Evolutionary conservation across 2,113 vertebrate genomes (phyloP), one percentile per base, ranked within the genome.

Genomic region (Craseonycteris thonglongyai): DNA sequence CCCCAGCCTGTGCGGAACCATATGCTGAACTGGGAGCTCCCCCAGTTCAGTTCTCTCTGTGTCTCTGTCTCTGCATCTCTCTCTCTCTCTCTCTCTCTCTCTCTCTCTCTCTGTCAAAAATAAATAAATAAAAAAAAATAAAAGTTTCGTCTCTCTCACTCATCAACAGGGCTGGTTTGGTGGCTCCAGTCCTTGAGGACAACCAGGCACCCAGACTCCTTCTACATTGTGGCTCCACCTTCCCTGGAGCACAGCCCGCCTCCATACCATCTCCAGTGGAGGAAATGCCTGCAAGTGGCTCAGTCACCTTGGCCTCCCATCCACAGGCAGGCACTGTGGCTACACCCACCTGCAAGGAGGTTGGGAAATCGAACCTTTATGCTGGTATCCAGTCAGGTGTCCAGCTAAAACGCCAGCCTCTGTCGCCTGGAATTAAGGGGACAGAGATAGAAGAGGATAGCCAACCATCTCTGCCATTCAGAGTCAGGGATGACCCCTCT

Each of bases 261-360:
- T n/a, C 30, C 33, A 0, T 2, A 3, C 16, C 24, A 5, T 7
- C 40, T 6, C 6, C 1, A 1, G 33, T 15, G 3, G 13, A 16
- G 78, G 58, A 84, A 30, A 3, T 11, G 8, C 42, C 33, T 42
- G 11, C 47, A 24, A 82, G 45, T 15, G 8, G 33, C n/a, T 22
- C 45, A 7, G 7, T 22, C 8, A 16, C n/a, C 6, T 38, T 22
- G 19, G 42, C 18, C 6, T 88, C 76, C 47, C 19, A 13, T 13
- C 58, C 45, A 26, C 10, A 4, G 0, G 40, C 22, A 26, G 65
- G 81, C 1, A 3, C 33, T 59, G 1, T 30, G 30, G 65, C 33
- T 30, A 81, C 7, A 21, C 45, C 68, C 26, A 0, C 6, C 45
- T 56, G 38, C 51, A 12, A 26, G 15, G 58, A 22, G 33, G 35